Conservation (phyloP, 2,888 invertebrate species). For the Nephrocerus scutellatus region DNA sequence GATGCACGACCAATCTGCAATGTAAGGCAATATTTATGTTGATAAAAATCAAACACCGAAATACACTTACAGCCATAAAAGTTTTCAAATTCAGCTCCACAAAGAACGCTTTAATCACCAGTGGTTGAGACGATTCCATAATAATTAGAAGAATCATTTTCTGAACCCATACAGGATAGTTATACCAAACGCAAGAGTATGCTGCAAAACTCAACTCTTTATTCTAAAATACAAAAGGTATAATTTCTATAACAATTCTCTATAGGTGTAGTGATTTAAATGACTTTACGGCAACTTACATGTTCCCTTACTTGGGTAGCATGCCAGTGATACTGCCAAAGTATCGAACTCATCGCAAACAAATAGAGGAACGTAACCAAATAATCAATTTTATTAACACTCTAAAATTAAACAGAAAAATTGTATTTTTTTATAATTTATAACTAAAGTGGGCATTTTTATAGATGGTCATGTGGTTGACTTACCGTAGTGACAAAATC, state of each 20-base stretch:
- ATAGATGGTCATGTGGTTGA: too few relatives aligned
- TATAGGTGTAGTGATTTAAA: too few relatives aligned
- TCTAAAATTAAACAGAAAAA: slow-evolving; percentile 17
- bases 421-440: too few relatives aligned
- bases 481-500: slow-evolving; percentile 31
- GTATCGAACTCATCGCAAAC: slow-evolving; percentile 29
- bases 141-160: slow-evolving; percentile 30
- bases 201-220: slow-evolving; percentile 27
- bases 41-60: too few relatives aligned
- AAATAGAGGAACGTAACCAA: slow-evolving; percentile 32
- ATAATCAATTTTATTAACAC: slow-evolving; percentile 32
- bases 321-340: slow-evolving; percentile 41
- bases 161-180: slow-evolving; percentile 27
- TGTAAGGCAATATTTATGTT: too few relatives aligned
- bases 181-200: slow-evolving; percentile 35
- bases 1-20: too few relatives aligned
- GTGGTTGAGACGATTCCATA: slow-evolving; percentile 29
- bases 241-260: neutral
- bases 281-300: slow-evolving; percentile 27
- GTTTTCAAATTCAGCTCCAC: slow-evolving; percentile 34
- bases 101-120: slow-evolving; percentile 34
- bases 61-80: slow-evolving; percentile 34
- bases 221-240: slow-evolving; percentile 23
- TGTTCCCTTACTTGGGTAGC: slow-evolving; percentile 32
- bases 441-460: too few relatives aligned